These are phyloP conservation scores for Drosophila tanythrix DNA, from an alignment of 2,888 invertebrate species.

Conservation along the genomic window DNA sequence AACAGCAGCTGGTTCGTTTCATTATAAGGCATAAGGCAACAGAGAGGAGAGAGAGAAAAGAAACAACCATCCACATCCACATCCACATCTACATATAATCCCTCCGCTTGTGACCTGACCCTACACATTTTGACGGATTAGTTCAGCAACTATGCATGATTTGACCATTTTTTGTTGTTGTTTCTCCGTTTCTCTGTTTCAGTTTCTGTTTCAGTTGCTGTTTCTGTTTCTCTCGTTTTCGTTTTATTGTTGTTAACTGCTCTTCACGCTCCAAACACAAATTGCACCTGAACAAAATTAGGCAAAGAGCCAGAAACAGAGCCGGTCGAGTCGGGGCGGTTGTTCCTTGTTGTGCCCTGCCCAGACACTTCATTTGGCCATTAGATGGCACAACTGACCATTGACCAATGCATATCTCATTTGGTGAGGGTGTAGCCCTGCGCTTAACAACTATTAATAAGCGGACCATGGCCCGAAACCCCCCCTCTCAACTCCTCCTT, in stretches of 20 bases:
- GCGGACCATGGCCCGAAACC: slow-evolving; percentile 47
- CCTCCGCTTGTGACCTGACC: slow-evolving; percentile 42
- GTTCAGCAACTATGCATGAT: slow-evolving; percentile 76
- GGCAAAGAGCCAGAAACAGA: slow-evolving; percentile 44
- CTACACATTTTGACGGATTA: slow-evolving; percentile 77
- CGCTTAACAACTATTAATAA: slow-evolving; percentile 83
- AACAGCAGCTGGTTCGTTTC: slow-evolving; percentile 48
- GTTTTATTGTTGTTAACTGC: slow-evolving; percentile 31
- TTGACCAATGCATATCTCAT: slow-evolving; percentile 18
- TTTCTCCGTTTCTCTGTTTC: slow-evolving; percentile 10
- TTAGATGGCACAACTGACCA: slow-evolving; percentile 72
- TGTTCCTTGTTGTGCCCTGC: slow-evolving; percentile 8
- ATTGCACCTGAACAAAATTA: slow-evolving; percentile 84
- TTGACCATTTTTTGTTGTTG: slow-evolving; percentile 59
- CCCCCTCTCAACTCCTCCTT: slow-evolving; percentile 14
- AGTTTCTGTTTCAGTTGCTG: slow-evolving; percentile 17
- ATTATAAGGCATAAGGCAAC: neutral
- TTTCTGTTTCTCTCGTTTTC: slow-evolving; percentile 9
- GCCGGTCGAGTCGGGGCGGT: slow-evolving; percentile 16
- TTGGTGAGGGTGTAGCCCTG: slow-evolving; percentile 72
- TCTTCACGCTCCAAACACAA: slow-evolving; percentile 81
- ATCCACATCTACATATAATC: slow-evolving; percentile 48
- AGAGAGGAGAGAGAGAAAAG: slow-evolving; percentile 18
- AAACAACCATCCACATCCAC: slow-evolving; percentile 8
- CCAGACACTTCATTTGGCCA: slow-evolving; percentile 56